Conservation (phyloP, 2,797 vertebrate genomes). For the Chaetophractus vellerosus region DNA sequence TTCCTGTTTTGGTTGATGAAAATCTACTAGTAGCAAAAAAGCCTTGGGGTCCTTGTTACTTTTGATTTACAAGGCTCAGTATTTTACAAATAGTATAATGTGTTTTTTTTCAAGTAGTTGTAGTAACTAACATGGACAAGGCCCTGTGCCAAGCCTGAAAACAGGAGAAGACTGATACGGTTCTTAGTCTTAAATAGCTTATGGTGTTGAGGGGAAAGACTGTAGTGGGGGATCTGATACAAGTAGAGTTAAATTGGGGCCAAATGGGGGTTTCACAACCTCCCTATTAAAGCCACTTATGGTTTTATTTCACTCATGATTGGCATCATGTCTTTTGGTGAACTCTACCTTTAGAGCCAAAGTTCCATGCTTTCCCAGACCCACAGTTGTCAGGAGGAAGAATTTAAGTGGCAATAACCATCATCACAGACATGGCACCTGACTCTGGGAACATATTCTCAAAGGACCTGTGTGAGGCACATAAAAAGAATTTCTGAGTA, state of each 20-base stretch:
- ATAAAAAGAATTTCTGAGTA: not conserved
- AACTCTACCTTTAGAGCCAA: not conserved
- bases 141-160: not conserved
- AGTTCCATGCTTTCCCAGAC: constrained; percentile 20
- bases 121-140: not conserved
- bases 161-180: not conserved
- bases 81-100: too few relatives aligned
- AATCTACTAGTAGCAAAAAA: not conserved
- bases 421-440: not conserved
- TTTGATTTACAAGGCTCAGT: constrained; percentile 21
- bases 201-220: not conserved
- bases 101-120: constrained; percentile 36
- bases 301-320: not conserved
- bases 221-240: not conserved
- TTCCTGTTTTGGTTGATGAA: constrained; percentile 43
- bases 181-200: not conserved
- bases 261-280: not conserved
- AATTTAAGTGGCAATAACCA: not conserved
- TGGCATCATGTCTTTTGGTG: not conserved
- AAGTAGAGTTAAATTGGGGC: not conserved
- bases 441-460: not conserved
- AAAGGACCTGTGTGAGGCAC: not conserved
- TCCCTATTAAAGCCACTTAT: not conserved
- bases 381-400: not conserved
- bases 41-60: not conserved